These are phyloP conservation scores for Spinus olivaceus DNA, from an alignment of 2,797 vertebrate species.

Conservation along the genomic window DNA sequence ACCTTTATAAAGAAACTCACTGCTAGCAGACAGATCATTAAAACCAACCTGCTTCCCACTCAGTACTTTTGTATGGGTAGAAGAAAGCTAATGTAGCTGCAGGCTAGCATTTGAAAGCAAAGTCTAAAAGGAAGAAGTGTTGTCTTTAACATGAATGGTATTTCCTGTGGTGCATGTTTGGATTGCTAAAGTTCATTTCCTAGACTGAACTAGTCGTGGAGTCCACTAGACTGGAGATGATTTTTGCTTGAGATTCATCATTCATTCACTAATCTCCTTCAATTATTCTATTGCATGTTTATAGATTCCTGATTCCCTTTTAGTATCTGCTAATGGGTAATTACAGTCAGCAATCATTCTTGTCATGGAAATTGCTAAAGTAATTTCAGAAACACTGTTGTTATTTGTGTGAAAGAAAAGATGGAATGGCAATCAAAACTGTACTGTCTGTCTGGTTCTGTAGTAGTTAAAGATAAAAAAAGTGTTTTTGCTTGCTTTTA, in stretches of 20 bases:
- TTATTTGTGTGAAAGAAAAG: background rate
- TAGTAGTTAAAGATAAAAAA: background rate
- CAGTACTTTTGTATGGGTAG: background rate
- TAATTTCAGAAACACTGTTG: conserved; percentile 4
- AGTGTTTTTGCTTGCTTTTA: background rate
- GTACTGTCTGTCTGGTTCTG: background rate
- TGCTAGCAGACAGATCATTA: background rate
- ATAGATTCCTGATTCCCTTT: conserved; percentile 20
- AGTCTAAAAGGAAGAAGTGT: background rate
- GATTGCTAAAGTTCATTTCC: background rate
- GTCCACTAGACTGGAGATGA: background rate
- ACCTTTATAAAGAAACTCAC: background rate
- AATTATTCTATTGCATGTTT: conserved; percentile 7
- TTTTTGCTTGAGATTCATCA: conserved; percentile 14
- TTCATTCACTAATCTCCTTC: conserved; percentile 12
- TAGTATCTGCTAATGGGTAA: conserved; percentile 33
- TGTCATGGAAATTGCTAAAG: background rate
- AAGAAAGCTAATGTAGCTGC: background rate
- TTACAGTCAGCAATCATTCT: conserved; percentile 5
- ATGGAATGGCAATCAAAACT: background rate
- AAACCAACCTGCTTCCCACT: background rate
- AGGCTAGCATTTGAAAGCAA: background rate
- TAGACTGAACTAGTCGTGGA: background rate
- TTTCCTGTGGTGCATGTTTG: background rate
- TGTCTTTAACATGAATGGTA: background rate